Conservation (phyloP, 2,113 vertebrate species). For the Atlantisia rogersi region DNA sequence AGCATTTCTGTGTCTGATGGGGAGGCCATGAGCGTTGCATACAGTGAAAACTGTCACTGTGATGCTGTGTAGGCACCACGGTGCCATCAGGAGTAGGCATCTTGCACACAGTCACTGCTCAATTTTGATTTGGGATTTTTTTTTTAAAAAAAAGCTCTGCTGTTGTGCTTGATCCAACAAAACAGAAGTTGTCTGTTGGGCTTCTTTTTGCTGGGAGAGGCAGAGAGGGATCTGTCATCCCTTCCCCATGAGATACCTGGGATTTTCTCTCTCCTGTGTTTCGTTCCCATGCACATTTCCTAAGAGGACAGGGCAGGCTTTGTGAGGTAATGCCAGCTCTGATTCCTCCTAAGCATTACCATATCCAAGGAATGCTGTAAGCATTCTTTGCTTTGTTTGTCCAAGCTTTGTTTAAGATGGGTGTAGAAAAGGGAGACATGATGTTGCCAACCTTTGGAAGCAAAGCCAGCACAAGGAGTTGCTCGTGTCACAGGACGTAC, state of each 20-base stretch:
- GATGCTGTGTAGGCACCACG: background rate
- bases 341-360: background rate
- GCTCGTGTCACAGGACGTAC: background rate
- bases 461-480: accelerated
- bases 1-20: background rate
- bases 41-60: accelerated
- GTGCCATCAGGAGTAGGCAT: background rate
- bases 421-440: background rate
- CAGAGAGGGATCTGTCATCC: background rate
- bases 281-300: background rate
- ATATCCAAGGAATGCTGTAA: background rate
- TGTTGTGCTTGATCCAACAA: background rate
- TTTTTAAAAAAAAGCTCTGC: background rate
- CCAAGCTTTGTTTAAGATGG: background rate
- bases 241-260: background rate
- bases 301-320: background rate
- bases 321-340: background rate
- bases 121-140: background rate
- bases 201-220: background rate
- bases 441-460: background rate
- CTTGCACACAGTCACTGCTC: background rate
- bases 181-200: background rate
- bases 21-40: accelerated
- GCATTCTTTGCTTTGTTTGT: background rate
- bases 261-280: background rate